phyloP scores from a whole-genome alignment of 2,888 invertebrate genomes.

The Lasioglossum leucozonium region DNA sequence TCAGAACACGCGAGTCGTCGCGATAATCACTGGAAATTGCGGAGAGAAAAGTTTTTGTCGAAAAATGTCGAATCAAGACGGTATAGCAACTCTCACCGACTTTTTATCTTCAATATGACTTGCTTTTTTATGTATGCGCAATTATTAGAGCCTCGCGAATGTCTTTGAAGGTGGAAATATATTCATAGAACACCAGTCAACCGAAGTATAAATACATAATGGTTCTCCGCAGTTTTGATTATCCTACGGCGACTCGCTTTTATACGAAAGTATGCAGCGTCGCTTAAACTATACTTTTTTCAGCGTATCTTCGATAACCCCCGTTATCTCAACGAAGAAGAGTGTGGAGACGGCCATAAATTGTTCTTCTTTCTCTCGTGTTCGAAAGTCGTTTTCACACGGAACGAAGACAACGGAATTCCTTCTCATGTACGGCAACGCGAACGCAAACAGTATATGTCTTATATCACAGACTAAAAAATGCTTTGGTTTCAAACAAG shows the following conservation, averaged over 20 bases:
- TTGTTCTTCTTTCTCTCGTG: conserved; percentile 22
- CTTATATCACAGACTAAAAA: conserved; percentile 84
- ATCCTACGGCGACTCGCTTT: conserved; percentile 44
- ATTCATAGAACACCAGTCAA: neutral
- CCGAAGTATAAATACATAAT: neutral
- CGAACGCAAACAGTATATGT: conserved; percentile 78
- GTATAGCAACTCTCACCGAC: too few relatives aligned
- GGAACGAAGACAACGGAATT: conserved; percentile 47
- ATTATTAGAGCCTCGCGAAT: neutral
- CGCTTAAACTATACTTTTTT: conserved; percentile 47
- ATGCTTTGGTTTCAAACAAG: conserved; percentile 84
- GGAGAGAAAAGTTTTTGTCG: neutral
- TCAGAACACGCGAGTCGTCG: conserved; percentile 37
- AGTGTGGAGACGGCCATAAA: conserved; percentile 43
- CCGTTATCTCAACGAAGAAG: conserved; percentile 41
- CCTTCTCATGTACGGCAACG: conserved; percentile 69
- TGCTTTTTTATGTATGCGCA: conserved; percentile 4
- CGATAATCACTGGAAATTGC: conserved; percentile 37
- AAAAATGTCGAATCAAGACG: neutral
- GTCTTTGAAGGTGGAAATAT: neutral
- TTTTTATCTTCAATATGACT: neutral
- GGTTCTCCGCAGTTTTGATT: conserved; percentile 17
- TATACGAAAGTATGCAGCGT: conserved; percentile 48
- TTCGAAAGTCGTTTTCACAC: conserved; percentile 29
- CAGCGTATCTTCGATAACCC: conserved; percentile 41